These are phyloP conservation scores for Hippocampus kuda DNA, from an alignment of 2,797 vertebrate species.

Conservation along the genomic window DNA sequence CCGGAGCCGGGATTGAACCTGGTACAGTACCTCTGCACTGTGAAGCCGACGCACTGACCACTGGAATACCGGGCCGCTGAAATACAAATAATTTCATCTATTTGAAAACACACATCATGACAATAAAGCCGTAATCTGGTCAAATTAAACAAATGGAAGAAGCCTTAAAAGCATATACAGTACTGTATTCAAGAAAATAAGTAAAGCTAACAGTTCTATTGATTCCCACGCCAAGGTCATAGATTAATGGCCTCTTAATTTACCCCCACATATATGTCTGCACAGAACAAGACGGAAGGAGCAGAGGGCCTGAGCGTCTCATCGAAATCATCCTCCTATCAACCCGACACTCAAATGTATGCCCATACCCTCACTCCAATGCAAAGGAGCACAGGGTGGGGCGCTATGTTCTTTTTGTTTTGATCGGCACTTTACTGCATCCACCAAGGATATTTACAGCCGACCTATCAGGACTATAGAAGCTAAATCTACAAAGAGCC, in stretches of 20 bases:
- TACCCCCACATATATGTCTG: slow-evolving; percentile 5
- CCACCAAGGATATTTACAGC: slow-evolving; percentile 51
- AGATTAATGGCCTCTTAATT: slow-evolving; percentile 17
- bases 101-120: background rate
- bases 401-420: slow-evolving; percentile 26
- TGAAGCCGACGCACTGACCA: too few relatives aligned
- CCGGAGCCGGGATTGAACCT: too few relatives aligned
- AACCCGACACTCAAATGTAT: slow-evolving; percentile 16
- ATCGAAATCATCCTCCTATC: slow-evolving; percentile 21
- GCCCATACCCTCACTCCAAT: slow-evolving; percentile 16
- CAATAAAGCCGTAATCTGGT: background rate
- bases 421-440: slow-evolving; percentile 32
- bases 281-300: background rate
- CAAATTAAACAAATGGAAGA: background rate
- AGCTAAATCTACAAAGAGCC: slow-evolving; percentile 54
- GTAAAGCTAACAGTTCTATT: background rate
- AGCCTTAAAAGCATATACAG: background rate
- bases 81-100: too few relatives aligned
- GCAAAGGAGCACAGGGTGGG: slow-evolving; percentile 16
- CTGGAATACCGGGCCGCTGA: too few relatives aligned
- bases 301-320: slow-evolving; percentile 10
- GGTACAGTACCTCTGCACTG: too few relatives aligned
- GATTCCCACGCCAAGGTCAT: slow-evolving; percentile 6
- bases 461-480: slow-evolving; percentile 51
- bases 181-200: background rate